These are phyloP conservation scores for Petrophora chlorosata DNA, from an alignment of 2,888 invertebrate genomes.

Conservation along the genomic window DNA sequence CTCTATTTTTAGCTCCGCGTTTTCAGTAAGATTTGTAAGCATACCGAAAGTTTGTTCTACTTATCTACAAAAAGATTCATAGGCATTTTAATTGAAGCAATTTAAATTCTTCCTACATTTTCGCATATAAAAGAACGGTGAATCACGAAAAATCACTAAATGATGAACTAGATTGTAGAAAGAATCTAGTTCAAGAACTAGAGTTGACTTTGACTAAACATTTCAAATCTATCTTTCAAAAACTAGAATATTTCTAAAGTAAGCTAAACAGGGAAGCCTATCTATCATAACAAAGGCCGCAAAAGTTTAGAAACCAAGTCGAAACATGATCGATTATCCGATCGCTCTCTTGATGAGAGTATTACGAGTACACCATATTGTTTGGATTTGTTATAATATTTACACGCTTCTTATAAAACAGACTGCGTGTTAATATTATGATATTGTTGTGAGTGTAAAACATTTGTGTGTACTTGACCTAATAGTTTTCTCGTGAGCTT, in stretches of 20 bases:
- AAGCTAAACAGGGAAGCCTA: slow-evolving; percentile 1
- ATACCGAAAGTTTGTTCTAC: too few species aligned
- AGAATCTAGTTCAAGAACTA: slow-evolving; percentile 6
- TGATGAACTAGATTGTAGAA: slow-evolving; percentile 2
- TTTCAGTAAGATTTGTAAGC: too few species aligned
- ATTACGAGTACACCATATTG: slow-evolving; percentile 4
- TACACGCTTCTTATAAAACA: slow-evolving; percentile 1
- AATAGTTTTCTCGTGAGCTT: slow-evolving; percentile 20
- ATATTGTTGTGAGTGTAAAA: slow-evolving; percentile 29
- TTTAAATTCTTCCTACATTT: slow-evolving; percentile 8
- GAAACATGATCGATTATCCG: slow-evolving; percentile 2
- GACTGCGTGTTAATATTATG: neutral
- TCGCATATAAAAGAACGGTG: too few species aligned
- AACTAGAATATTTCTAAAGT: neutral
- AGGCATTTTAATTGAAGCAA: neutral
- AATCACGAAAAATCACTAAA: slow-evolving; percentile 6
- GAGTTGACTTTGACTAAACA: neutral
- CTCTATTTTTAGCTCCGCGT: too few species aligned
- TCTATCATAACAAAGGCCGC: slow-evolving; percentile 1
- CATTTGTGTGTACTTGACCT: slow-evolving; percentile 42
- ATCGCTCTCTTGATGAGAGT: slow-evolving; percentile 1
- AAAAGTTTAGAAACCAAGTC: slow-evolving; percentile 8
- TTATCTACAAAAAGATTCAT: neutral
- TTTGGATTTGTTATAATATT: slow-evolving; percentile 15
- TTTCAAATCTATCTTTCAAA: too few species aligned